Conservation (phyloP, 2,797 vertebrate species). For the Falco novaeseelandiae region DNA sequence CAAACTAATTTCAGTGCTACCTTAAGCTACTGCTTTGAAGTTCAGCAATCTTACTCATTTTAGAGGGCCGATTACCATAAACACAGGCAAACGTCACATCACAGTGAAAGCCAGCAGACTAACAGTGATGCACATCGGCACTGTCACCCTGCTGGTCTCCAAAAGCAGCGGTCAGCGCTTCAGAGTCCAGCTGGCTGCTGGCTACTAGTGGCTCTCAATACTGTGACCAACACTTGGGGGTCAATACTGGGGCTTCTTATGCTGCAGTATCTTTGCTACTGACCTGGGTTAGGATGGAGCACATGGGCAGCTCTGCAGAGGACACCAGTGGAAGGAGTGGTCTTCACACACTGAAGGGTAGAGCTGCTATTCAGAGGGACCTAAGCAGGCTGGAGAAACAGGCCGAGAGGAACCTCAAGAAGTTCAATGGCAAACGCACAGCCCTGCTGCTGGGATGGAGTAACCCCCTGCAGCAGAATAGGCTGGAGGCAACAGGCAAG, state of each 20-base stretch:
- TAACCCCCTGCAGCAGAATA: neutral
- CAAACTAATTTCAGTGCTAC: neutral
- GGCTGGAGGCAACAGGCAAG: neutral
- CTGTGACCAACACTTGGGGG: neutral
- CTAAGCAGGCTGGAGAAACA: neutral
- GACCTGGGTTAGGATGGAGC: neutral
- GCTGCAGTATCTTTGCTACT: neutral
- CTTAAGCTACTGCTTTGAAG: neutral
- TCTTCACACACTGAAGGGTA: neutral
- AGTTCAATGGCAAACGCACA: neutral
- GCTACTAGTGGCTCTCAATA: neutral
- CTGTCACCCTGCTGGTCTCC: neutral
- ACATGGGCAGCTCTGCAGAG: neutral
- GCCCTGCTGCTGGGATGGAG: neutral
- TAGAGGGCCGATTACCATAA: neutral
- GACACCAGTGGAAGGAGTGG: neutral
- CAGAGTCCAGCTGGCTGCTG: neutral
- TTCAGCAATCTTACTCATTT: neutral
- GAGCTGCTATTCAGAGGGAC: neutral
- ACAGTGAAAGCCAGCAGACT: neutral
- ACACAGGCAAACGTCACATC: fast-evolving
- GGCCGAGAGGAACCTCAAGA: neutral
- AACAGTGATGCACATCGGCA: neutral
- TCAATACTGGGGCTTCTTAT: neutral
- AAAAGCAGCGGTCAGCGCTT: neutral